phyloP scores from a whole-genome alignment of 2,797 vertebrate genomes.

The Cryptoblepharus egeriae region DNA sequence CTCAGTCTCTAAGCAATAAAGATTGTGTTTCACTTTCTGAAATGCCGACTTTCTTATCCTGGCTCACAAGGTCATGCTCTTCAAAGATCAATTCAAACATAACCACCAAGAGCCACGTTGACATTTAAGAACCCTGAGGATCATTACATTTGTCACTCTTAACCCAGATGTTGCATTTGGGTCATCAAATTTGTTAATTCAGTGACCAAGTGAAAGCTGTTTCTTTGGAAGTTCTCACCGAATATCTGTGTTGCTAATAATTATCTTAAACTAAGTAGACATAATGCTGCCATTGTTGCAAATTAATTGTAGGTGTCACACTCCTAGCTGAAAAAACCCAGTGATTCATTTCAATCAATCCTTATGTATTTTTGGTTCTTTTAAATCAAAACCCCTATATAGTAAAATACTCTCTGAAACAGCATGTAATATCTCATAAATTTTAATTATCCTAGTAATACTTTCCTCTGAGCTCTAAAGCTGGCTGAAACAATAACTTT shows the following conservation, averaged over 20 bases:
- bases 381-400: constrained; percentile 6
- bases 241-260: constrained; percentile 30
- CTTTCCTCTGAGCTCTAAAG: background rate
- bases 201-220: constrained; percentile 14
- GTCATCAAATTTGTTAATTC: constrained; percentile 18
- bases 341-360: constrained; percentile 18
- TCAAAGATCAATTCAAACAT: background rate
- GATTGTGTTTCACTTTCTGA: constrained; percentile 1
- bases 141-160: constrained; percentile 31
- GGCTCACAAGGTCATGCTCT: background rate
- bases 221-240: constrained; percentile 30
- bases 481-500: background rate
- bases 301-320: constrained; percentile 38
- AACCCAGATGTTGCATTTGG: constrained; percentile 36
- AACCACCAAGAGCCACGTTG: background rate
- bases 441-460: background rate
- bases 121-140: constrained; percentile 35
- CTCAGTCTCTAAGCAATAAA: background rate
- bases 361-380: constrained; percentile 16
- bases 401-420: background rate
- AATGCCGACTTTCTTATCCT: background rate
- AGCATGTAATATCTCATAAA: background rate
- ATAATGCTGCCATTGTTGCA: constrained; percentile 23
- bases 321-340: constrained; percentile 31
- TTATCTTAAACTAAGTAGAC: constrained; percentile 52